A percentile compares a stretch with the other conserved stretches of the same genome.
Evolutionary conservation across 2,797 vertebrate genomes (phyloP).

Genomic region (Loris lydekkerianus): DNA sequence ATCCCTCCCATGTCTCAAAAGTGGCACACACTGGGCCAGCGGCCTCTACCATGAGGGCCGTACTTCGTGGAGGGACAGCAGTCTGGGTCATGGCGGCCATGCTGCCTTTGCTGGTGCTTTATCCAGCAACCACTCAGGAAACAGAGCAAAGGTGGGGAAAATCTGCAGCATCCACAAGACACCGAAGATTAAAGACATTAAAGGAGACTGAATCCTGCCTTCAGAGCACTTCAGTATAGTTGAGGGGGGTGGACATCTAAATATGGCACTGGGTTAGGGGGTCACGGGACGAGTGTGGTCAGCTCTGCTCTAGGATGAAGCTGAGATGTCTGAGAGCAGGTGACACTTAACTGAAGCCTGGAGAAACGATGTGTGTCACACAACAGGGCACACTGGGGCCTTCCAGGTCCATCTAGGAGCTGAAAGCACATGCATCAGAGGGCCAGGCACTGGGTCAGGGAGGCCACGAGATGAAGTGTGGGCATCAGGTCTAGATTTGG

Average conservation of each 20-base stretch:
- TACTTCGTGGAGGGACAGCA: too few relatives aligned
- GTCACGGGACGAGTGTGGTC: background rate
- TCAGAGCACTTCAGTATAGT: too few relatives aligned
- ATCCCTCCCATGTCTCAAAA: fast-evolving
- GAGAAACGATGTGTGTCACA: background rate
- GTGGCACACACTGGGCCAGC: background rate
- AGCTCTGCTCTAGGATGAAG: background rate
- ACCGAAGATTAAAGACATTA: too few relatives aligned
- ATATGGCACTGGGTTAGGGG: background rate
- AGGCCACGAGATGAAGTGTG: too few relatives aligned
- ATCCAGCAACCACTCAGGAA: background rate
- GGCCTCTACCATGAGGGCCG: fast-evolving
- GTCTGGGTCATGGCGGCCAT: background rate
- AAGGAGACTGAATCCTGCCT: background rate
- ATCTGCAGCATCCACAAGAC: background rate
- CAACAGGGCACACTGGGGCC: background rate
- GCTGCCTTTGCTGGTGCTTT: background rate
- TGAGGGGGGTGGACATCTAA: background rate
- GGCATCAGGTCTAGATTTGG: background rate
- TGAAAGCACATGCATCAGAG: background rate
- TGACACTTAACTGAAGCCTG: background rate
- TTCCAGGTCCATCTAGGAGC: background rate
- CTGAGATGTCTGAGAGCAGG: background rate
- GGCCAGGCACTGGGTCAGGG: background rate
- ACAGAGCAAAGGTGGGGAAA: background rate